Conservation (phyloP, 2,113 vertebrate species). For the Erinaceus europaeus region DNA sequence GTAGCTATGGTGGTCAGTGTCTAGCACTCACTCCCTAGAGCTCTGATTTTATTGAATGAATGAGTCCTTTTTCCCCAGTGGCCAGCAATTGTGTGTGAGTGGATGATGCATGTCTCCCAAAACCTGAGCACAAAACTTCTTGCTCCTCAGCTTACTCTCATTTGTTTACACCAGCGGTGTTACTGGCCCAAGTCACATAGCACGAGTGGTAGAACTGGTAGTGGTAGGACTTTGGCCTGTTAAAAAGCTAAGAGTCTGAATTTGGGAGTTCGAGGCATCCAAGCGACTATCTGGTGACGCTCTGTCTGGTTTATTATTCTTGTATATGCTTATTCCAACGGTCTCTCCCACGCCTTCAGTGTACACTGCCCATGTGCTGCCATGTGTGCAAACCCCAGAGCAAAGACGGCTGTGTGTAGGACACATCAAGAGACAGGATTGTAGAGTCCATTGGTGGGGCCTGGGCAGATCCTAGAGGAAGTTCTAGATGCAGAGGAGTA, state of each 20-base stretch:
- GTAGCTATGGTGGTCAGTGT: fast-evolving
- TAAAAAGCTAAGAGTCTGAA: no score
- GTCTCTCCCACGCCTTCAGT: not conserved
- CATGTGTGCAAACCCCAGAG: fast-evolving
- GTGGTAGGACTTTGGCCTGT: no score
- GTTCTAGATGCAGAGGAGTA: no score
- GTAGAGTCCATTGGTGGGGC: no score
- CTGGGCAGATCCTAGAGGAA: not conserved
- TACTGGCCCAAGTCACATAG: no score
- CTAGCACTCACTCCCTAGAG: no score
- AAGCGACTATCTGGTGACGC: no score
- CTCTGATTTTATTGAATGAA: not conserved
- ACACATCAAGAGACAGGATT: no score
- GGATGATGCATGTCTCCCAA: not conserved
- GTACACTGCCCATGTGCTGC: not conserved
- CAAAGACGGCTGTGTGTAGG: not conserved
- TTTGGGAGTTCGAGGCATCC: no score
- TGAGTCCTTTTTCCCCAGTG: not conserved
- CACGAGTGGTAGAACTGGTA: no score
- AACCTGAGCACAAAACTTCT: not conserved
- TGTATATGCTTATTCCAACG: not conserved
- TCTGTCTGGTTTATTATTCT: not conserved
- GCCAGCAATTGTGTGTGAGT: not conserved
- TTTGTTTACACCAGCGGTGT: no score
- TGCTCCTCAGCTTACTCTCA: no score